Conservation (phyloP, 2,797 vertebrate genomes). For the Crocodylus rhombifer region DNA sequence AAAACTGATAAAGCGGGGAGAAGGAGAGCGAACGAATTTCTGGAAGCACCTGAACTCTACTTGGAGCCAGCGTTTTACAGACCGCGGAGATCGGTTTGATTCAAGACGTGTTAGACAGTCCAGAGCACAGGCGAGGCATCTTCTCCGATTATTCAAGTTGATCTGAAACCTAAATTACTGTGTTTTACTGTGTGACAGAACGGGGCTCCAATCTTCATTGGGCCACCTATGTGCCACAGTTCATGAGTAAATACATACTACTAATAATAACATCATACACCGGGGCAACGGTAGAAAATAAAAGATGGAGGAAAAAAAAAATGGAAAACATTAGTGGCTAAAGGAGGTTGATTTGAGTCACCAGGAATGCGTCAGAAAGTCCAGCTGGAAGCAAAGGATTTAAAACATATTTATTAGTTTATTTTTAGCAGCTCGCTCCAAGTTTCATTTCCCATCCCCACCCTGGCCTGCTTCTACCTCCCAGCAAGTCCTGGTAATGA, state of each 20-base stretch:
- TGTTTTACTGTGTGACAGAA: slow-evolving; percentile 35
- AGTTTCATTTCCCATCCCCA: slow-evolving; percentile 18
- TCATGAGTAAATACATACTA: slow-evolving; percentile 62
- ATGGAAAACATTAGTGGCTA: neutral
- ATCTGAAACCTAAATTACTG: slow-evolving; percentile 64
- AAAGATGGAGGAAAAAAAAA: neutral
- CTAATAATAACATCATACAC: slow-evolving; percentile 43
- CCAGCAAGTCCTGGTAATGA: slow-evolving; percentile 33
- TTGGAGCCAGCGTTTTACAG: slow-evolving; percentile 67
- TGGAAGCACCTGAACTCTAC: slow-evolving; percentile 66
- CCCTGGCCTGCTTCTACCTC: neutral
- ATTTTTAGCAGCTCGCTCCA: slow-evolving; percentile 42
- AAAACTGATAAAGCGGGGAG: slow-evolving; percentile 57
- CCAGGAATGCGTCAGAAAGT: slow-evolving; percentile 9
- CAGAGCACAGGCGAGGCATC: slow-evolving; percentile 59
- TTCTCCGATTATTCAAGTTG: slow-evolving; percentile 64
- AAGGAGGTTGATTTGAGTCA: slow-evolving; percentile 44
- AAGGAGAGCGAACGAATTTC: slow-evolving; percentile 26
- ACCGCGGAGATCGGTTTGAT: slow-evolving; percentile 52
- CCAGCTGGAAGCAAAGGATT: slow-evolving; percentile 49
- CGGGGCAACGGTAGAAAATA: slow-evolving; percentile 52
- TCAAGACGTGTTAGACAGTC: slow-evolving; percentile 50
- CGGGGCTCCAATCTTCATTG: neutral
- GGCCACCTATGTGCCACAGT: slow-evolving; percentile 16
- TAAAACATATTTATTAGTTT: slow-evolving; percentile 33